A percentile compares a stretch with the other conserved stretches of the same genome.
Evolutionary conservation across 1,140 invertebrate genomes (phyloP).

Genomic region (Magallana gigas): DNA sequence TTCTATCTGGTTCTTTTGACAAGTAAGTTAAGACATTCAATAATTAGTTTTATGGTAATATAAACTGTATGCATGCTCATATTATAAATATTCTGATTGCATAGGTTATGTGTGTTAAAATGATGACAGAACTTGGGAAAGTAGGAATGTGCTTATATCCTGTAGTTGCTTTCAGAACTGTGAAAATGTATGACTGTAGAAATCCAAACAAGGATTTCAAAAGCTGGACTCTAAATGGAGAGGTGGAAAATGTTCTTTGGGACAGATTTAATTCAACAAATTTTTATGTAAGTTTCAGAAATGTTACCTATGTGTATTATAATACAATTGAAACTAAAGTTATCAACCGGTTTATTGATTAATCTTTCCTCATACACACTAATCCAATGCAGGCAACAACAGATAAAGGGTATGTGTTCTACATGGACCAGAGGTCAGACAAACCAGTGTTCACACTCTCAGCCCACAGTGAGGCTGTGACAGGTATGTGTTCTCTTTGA

Average conservation of each 20-base stretch:
- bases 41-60: too few relatives aligned
- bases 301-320: too few relatives aligned
- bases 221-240: slow-evolving; percentile 87
- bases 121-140: too few relatives aligned
- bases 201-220: slow-evolving; percentile 82
- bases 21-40: slow-evolving; percentile 76
- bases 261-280: slow-evolving; percentile 86
- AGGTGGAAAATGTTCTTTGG: slow-evolving; percentile 95
- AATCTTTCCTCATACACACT: too few relatives aligned
- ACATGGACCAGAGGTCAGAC: slow-evolving; percentile 75
- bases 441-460: slow-evolving; percentile 87
- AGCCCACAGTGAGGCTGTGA: slow-evolving; percentile 74
- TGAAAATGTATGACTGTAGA: slow-evolving; percentile 90
- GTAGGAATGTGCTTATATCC: too few relatives aligned
- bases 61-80: too few relatives aligned
- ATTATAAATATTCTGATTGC: too few relatives aligned
- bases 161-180: slow-evolving; percentile 76
- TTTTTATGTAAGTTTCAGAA: slow-evolving; percentile 84
- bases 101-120: too few relatives aligned
- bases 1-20: slow-evolving; percentile 88
- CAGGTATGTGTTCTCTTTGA: slow-evolving; percentile 61
- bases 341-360: too few relatives aligned
- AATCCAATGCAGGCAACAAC: slow-evolving; percentile 84
- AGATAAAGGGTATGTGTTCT: slow-evolving; percentile 86
- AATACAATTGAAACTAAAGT: too few relatives aligned